Evolutionary conservation across 2,888 invertebrate species (phyloP), one percentile per base, ranked within the genome.

Genomic region (Digitonthophagus gazella): DNA sequence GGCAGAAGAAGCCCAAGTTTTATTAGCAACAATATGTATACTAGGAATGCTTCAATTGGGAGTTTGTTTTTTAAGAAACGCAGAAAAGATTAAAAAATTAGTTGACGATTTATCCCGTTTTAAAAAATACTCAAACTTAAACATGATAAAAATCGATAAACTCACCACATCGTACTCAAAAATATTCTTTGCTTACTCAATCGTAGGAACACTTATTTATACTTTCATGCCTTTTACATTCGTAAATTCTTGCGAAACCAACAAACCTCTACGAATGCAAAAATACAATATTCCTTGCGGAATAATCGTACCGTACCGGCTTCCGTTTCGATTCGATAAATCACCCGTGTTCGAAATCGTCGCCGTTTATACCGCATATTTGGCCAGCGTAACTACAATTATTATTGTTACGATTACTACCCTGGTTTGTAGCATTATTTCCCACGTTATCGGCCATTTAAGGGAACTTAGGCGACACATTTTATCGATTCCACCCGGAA

Each of bases 261-360:
- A 65, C 18, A 65, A 65, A 55, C 18, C 55, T 6, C 15, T n/a
- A 4, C 15, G 55, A 15, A 65, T 65, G 65, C 15, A 54, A 18
- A 65, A 55, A 65, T 44, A 65, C 15, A 54, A 54, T n/a, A 65
- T 65, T 15, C 65, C 65, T 44, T 65, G 65, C 8, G 65, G 65
- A 3, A 18, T 16, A 4, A 54, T 65, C 5, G 11, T 54, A 4
- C 22, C 44, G 44, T 65, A 44, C 15, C 14, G 65, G 18, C 18
- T 65, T 3, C 65, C 65, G 5, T 65, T 65, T 11, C 15, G 16
- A 65, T 65, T 44, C 18, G 65, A 65, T 55, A 65, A 18, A 18
- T 54, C 65, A 18, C 65, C 65, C n/a, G 11, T 65, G 19, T 65
- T 54, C 15, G 65, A 65, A 65, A 55, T 65, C 15, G 22, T 65